A percentile compares a stretch with the other conserved stretches of the same genome.
Conservation (phyloP, 1,140 invertebrate genomes). For the Eulimnadia texana region DNA sequence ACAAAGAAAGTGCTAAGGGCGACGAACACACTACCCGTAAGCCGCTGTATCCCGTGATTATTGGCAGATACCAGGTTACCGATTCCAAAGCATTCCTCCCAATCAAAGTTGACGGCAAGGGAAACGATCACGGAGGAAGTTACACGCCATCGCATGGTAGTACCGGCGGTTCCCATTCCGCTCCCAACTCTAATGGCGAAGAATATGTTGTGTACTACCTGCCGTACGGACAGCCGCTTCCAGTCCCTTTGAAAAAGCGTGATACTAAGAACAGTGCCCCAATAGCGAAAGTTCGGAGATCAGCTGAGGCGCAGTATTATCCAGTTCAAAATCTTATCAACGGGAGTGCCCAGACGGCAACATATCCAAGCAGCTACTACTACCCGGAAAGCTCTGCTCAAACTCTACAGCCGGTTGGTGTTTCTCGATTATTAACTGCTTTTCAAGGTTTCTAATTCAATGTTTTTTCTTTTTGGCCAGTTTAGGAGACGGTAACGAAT, state of each 20-base stretch:
- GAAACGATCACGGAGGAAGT: not conserved
- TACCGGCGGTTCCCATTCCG: not conserved
- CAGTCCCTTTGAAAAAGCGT: not conserved
- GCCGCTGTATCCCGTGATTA: slow-evolving; percentile 15
- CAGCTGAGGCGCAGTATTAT: not conserved
- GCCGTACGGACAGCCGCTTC: slow-evolving; percentile 16
- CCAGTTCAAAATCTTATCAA: not conserved
- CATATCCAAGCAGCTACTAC: not conserved
- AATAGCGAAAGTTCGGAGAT: not conserved
- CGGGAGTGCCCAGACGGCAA: not conserved
- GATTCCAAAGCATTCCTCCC: slow-evolving; percentile 16
- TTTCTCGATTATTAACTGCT: not conserved
- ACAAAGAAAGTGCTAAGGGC: not conserved
- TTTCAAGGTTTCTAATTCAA: not conserved
- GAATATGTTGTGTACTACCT: slow-evolving; percentile 18
- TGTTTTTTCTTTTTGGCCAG: not conserved
- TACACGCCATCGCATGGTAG: not conserved
- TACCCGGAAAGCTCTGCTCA: not conserved
- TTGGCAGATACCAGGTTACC: slow-evolving; percentile 17
- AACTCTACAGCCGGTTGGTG: not conserved
- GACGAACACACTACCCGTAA: not conserved
- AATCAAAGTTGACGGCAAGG: slow-evolving; percentile 4
- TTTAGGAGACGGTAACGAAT: not conserved
- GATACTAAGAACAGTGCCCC: not conserved
- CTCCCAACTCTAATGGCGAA: slow-evolving; percentile 8